Base-by-base conservation (phyloP, 2,113 vertebrate genomes). In the Cyanistes caeruleus region DNA sequence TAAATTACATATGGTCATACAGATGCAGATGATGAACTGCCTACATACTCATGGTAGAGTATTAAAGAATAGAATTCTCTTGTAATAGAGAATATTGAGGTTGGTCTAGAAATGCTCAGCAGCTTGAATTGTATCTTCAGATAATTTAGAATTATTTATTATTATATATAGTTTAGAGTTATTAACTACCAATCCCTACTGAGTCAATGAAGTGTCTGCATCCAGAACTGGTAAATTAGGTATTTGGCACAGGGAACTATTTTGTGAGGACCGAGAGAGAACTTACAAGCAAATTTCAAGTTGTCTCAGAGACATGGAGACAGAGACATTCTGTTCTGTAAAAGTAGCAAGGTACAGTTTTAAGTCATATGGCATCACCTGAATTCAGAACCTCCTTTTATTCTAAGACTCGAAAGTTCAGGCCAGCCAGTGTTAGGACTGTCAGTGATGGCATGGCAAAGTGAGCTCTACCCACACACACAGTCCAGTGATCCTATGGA, bases 71-170 rank as follows among this genome's bases (percentile, higher is more conserved):
- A 39, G 39, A 39, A 39, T 39, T 39, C 39, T 39, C 39, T 39
- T 8, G 11, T 92, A 93, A 76, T 33, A 65, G 35, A 88, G 33
- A 63, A n/a, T 72, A 43, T 27, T 82, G 43, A 72, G 33, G 27
- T 27, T 90, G 35, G 23, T 90, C 52, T 95, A 82, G 78, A 78
- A 95, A 84, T 90, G 37, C 69, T 92, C 62, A 70, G 60, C 25
- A 78, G 16, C 41, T 90, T 58, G 55, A 48, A 48, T 59, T 90
- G 2, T 53, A 70, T 63, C 64, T 81, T 67, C 58, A 63, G 3
- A 92, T 89, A 8, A 37, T 87, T 89, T 84, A 82, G 82, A 78
- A 65, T 48, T 23, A 69, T 69, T 11, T 70, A 33, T 11, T 39
- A 39, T 39, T 39, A 39, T 39, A 39, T 39, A 39, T 39, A 39